A percentile compares a stretch with the other conserved stretches of the same genome.
Evolutionary conservation across 2,797 vertebrate genomes (phyloP).

Genomic region (Enoplosus armatus): DNA sequence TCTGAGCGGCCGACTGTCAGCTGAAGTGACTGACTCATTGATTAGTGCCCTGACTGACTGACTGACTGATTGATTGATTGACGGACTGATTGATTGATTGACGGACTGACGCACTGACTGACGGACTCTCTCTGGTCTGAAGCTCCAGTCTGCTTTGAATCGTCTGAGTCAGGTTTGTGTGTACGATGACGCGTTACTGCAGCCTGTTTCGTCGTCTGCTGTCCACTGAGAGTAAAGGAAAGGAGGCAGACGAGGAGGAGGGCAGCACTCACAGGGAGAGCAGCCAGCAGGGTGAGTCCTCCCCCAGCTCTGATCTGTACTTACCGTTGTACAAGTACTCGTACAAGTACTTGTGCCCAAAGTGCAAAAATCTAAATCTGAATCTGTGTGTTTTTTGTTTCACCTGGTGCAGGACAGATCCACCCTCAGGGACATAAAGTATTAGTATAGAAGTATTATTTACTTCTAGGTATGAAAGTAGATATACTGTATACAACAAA

Average conservation of each 20-base stretch:
- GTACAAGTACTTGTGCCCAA: too few species aligned
- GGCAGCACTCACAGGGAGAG: conserved; percentile 31
- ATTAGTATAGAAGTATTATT: neutral
- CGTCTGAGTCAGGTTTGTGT: neutral
- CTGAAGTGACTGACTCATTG: neutral
- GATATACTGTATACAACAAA: neutral
- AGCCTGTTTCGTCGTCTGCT: conserved; percentile 60
- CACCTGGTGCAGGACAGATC: too few species aligned
- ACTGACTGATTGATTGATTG: too few species aligned
- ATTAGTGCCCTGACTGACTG: neutral
- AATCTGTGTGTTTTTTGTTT: too few species aligned
- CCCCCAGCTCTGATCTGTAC: neutral
- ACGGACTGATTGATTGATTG: neutral
- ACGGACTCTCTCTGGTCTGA: neutral
- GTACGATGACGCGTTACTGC: conserved; percentile 64
- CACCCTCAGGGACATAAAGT: too few species aligned
- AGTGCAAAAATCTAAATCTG: too few species aligned
- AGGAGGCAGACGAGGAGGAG: conserved; percentile 55
- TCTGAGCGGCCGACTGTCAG: neutral
- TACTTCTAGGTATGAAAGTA: neutral
- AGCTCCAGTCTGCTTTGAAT: neutral
- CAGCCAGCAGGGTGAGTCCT: conserved; percentile 57
- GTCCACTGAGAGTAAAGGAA: conserved; percentile 41
- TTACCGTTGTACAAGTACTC: too few species aligned
- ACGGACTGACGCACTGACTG: too few species aligned